These are phyloP conservation scores for Phortica variegata DNA, from an alignment of 1,140 invertebrate species.

Conservation along the genomic window DNA sequence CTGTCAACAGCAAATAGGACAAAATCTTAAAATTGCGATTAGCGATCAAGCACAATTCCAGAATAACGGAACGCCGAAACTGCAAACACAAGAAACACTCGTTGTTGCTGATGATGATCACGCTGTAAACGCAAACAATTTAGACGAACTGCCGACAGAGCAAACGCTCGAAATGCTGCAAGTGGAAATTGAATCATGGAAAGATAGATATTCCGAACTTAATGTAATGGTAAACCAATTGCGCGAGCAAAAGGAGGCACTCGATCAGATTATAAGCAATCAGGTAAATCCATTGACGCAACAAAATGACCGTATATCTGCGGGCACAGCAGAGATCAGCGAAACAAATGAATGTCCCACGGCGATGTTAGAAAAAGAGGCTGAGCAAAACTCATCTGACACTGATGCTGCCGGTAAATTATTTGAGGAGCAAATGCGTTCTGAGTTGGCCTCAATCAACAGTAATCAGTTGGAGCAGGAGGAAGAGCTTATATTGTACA, in stretches of 20 bases:
- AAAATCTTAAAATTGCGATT: too few relatives aligned
- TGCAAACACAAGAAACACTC: constrained; percentile 21
- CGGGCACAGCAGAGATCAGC: constrained; percentile 1
- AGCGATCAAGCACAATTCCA: too few relatives aligned
- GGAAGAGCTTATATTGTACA: constrained; percentile 51
- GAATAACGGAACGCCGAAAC: too few relatives aligned
- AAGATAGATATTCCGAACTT: constrained; percentile 25
- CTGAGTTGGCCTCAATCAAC: constrained; percentile 34
- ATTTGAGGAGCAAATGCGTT: constrained; percentile 18
- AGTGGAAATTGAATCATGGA: constrained; percentile 39
- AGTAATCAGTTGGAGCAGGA: constrained; percentile 33
- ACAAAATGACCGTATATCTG: constrained; percentile 5
- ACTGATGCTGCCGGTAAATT: constrained; percentile 3
- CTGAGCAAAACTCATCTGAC: constrained; percentile 1
- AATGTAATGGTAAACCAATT: constrained; percentile 20
- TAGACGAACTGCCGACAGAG: constrained; percentile 18
- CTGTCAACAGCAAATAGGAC: background rate
- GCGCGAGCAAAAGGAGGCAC: constrained; percentile 24
- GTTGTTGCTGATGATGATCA: background rate
- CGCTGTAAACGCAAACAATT: background rate
- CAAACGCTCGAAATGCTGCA: constrained; percentile 46
- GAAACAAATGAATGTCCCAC: background rate
- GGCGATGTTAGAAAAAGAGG: background rate
- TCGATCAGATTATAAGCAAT: constrained; percentile 7
- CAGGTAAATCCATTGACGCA: too few relatives aligned